Evolutionary conservation across 2,797 vertebrate species (phyloP).

Genomic region (Enteromius anoplus): DNA sequence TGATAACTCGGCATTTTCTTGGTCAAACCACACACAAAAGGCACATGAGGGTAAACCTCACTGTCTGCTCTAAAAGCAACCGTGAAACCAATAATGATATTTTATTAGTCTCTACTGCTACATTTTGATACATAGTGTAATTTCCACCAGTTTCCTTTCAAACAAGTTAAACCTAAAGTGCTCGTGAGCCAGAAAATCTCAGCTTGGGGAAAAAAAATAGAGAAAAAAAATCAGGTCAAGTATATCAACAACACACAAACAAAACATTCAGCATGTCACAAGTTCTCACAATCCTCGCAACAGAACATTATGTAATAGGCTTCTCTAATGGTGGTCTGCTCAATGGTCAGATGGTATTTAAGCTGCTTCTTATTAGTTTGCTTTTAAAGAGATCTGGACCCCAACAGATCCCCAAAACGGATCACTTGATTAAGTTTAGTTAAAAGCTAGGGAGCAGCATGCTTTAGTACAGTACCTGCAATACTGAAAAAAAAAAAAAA

Average conservation of each 20-base stretch:
- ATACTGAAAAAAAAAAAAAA: background rate
- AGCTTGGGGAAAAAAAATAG: background rate
- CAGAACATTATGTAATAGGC: background rate
- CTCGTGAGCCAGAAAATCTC: conserved; percentile 1
- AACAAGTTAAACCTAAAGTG: conserved; percentile 42
- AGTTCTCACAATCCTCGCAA: background rate
- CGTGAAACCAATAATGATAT: conserved; percentile 17
- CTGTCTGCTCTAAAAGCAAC: conserved; percentile 48
- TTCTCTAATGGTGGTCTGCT: conserved; percentile 12
- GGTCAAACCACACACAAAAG: conserved; percentile 64
- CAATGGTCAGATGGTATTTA: conserved; percentile 1
- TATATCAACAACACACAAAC: background rate
- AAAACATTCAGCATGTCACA: conserved; percentile 7
- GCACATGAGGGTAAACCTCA: conserved; percentile 71
- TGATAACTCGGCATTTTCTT: conserved; percentile 37
- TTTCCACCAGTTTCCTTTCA: conserved; percentile 43
- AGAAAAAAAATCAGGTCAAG: background rate
- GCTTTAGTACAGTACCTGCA: conserved; percentile 61
- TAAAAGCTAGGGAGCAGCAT: conserved; percentile 71
- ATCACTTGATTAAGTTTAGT: conserved; percentile 56
- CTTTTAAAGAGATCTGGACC: conserved; percentile 51
- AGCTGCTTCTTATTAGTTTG: conserved; percentile 17
- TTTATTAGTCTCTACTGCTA: conserved; percentile 65
- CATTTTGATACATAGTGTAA: conserved; percentile 60
- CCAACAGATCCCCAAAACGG: conserved; percentile 49